phyloP scores from a whole-genome alignment of 2,888 invertebrate species.

The Perizoma flavofasciatum region DNA sequence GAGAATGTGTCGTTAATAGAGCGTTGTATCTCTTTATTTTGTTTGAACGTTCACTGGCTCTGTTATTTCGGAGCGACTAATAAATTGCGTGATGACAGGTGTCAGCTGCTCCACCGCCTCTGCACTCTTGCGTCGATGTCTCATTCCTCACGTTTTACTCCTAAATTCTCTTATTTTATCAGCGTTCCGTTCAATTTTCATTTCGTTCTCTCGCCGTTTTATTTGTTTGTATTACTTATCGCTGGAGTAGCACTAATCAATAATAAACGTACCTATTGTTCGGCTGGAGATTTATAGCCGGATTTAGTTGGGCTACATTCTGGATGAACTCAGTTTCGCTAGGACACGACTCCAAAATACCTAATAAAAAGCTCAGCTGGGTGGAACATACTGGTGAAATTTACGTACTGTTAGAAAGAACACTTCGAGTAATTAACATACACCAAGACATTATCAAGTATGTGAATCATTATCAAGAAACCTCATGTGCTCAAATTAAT shows the following conservation, averaged over 20 bases:
- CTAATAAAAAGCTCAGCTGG: too few species aligned
- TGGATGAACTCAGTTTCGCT: too few species aligned
- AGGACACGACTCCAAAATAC: too few species aligned
- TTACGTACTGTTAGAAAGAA: too few species aligned
- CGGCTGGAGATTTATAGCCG: too few species aligned
- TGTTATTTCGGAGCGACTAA: constrained; percentile 82
- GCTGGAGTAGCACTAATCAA: constrained; percentile 57
- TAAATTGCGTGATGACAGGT: constrained; percentile 84
- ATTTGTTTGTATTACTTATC: constrained; percentile 73
- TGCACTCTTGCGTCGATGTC: constrained; percentile 84
- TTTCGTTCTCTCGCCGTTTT: constrained; percentile 71
- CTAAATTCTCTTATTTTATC: constrained; percentile 83
- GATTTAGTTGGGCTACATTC: too few species aligned
- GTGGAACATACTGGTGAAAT: too few species aligned
- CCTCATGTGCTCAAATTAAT: too few species aligned
- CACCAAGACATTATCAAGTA: too few species aligned
- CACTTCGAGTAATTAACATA: too few species aligned
- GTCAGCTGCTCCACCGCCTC: constrained; percentile 83
- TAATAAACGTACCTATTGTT: background rate
- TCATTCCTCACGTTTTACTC: constrained; percentile 82
- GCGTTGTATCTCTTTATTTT: constrained; percentile 79
- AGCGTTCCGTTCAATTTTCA: constrained; percentile 81
- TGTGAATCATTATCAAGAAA: too few species aligned
- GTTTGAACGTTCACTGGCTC: constrained; percentile 80
- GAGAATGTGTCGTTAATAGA: constrained; percentile 79